A percentile compares a stretch with the other conserved stretches of the same genome.
Conservation (phyloP, 2,113 vertebrate genomes). For the Empidonax traillii region DNA sequence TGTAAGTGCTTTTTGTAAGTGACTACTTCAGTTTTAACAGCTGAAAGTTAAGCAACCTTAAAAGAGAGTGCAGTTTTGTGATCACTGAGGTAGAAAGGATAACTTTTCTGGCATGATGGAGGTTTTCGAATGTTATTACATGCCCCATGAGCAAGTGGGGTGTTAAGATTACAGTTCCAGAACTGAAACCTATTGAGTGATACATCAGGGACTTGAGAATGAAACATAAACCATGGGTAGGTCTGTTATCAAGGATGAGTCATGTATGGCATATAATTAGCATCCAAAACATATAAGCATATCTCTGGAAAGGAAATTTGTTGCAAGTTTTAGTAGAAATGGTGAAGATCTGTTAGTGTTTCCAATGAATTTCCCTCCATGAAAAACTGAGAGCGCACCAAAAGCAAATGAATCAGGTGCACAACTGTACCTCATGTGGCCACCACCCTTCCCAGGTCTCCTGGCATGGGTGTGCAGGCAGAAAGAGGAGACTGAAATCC, state of each 20-base stretch:
- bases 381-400: background rate
- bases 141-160: conserved; percentile 3
- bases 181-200: conserved; percentile 7
- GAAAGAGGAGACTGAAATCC: background rate
- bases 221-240: background rate
- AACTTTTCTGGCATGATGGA: conserved; percentile 43
- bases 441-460: background rate
- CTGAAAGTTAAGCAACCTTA: conserved; percentile 47
- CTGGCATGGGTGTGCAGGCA: background rate
- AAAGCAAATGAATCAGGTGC: background rate
- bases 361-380: background rate
- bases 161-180: conserved; percentile 45
- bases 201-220: background rate
- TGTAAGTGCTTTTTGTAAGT: conserved; percentile 31
- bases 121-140: conserved; percentile 52
- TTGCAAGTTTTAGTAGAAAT: background rate
- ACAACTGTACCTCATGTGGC: accelerated
- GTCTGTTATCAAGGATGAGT: background rate
- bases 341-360: background rate
- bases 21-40: conserved; percentile 33
- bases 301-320: background rate
- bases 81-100: conserved; percentile 51
- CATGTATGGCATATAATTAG: background rate
- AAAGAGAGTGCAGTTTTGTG: conserved; percentile 13
- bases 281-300: background rate